Conservation (phyloP, 2,113 vertebrate species). For the Esox niger region DNA sequence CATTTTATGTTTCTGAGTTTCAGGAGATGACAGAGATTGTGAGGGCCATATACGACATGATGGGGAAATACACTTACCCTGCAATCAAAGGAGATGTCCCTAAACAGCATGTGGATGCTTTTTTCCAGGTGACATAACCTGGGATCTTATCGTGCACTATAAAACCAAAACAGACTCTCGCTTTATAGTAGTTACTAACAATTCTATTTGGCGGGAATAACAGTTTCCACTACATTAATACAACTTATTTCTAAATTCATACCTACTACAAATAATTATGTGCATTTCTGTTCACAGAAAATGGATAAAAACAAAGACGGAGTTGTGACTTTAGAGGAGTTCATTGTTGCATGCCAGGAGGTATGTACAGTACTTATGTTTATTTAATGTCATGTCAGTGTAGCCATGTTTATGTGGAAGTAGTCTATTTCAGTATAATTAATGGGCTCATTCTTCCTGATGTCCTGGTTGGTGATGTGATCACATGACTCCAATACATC, state of each 20-base stretch:
- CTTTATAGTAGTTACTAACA: not conserved
- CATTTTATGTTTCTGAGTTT: conserved; percentile 1
- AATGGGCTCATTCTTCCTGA: too few relatives aligned
- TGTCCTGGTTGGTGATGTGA: too few relatives aligned
- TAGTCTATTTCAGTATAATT: too few relatives aligned
- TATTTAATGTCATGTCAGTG: too few relatives aligned
- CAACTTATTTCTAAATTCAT: too few relatives aligned
- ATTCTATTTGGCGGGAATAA: not conserved
- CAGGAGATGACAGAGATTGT: conserved; percentile 98
- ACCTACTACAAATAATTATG: not conserved
- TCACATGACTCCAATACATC: too few relatives aligned
- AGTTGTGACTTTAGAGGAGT: conserved; percentile 95
- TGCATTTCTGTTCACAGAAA: conserved; percentile 77
- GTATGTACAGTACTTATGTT: conserved; percentile 66
- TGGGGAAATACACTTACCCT: conserved; percentile 96
- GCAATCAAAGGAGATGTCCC: conserved; percentile 92
- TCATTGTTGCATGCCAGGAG: conserved; percentile 93
- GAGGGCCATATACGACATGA: conserved; percentile 98
- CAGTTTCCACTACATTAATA: not conserved
- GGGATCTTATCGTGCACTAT: not conserved
- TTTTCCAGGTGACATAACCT: conserved; percentile 83
- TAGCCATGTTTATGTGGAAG: too few relatives aligned
- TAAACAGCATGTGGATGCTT: conserved; percentile 90
- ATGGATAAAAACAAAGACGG: conserved; percentile 99
- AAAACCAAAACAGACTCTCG: too few relatives aligned